Evolutionary conservation across 2,888 invertebrate species (phyloP), one percentile per base, ranked within the genome.

Genomic region (Xanthorhoe spadicearia): DNA sequence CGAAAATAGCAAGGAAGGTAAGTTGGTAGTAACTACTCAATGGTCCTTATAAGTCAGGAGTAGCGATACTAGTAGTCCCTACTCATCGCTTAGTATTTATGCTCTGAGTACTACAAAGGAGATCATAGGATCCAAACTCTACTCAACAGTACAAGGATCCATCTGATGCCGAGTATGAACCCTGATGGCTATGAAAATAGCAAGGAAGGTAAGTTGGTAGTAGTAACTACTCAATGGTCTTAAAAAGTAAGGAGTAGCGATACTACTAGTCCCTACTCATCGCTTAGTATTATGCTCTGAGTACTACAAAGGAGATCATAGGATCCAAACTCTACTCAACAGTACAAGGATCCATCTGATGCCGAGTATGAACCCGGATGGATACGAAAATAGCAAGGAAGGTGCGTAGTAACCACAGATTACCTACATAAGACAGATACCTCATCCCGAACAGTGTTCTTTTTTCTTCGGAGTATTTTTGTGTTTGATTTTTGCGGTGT

Each of bases 321-420:
- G 97, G 62, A 93, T 98, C 8, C 97, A 97, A 13, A 89, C 87
- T 0, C 87, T 99, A 71, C 89, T 99, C n/a, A 95, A 98, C 83
- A 94, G 93, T 1, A 97, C 98, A 0, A 94, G 99, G 73, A 95
- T 99, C 61, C 99, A 99, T 85, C 94, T 99, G 57, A 94, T 99
- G 95, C 99, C 99, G 0, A 97, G 97, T 73, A 98, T 99, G 98
- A 99, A 99, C 92, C 99, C 99, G 0, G 99, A 99, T 87, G 99
- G 96, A 75, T 96, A 96, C 76, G 96, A 96, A 85, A 90, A 84
- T 61, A 87, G 95, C 7, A 32, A 32, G 8, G n/a, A n/a, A n/a
- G n/a, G n/a, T n/a, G n/a, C n/a, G n/a, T n/a, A n/a, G n/a, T n/a
- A n/a, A n/a, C n/a, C n/a, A n/a, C n/a, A n/a, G n/a, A n/a, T n/a